A percentile compares a stretch with the other conserved stretches of the same genome.
phyloP scores from a whole-genome alignment of 2,888 invertebrate species.

The Drosophila melanocephala region DNA sequence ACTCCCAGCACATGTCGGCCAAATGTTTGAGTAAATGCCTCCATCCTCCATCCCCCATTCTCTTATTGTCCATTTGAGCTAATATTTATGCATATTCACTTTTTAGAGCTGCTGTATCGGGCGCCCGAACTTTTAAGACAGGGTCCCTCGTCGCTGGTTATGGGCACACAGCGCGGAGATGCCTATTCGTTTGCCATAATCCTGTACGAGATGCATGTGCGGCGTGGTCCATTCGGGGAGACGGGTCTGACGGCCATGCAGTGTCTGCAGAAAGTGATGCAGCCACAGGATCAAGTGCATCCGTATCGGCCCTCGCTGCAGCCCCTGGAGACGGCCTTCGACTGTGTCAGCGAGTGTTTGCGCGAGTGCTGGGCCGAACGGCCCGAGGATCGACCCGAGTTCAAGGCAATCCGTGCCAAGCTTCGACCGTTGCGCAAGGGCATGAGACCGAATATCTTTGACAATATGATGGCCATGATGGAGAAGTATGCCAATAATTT shows the following conservation, averaged over 20 bases:
- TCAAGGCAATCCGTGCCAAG: constrained; percentile 91
- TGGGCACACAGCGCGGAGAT: constrained; percentile 91
- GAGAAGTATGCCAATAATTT: constrained; percentile 98
- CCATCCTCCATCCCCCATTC: neutral
- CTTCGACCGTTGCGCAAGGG: constrained; percentile 94
- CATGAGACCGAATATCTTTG: constrained; percentile 98
- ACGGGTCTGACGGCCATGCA: constrained; percentile 89
- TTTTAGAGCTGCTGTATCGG: constrained; percentile 90
- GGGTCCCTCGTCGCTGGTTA: constrained; percentile 84
- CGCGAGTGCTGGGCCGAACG: constrained; percentile 95
- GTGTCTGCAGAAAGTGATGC: constrained; percentile 85
- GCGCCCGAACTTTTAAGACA: constrained; percentile 91
- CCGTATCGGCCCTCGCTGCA: constrained; percentile 90
- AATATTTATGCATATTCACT: neutral
- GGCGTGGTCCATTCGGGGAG: constrained; percentile 94
- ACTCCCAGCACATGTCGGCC: constrained; percentile 87
- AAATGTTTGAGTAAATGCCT: constrained; percentile 89
- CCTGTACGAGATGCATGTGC: constrained; percentile 94
- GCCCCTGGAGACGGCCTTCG: constrained; percentile 92
- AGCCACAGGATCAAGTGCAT: constrained; percentile 80
- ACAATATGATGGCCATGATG: constrained; percentile 99
- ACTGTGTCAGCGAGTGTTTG: constrained; percentile 94
- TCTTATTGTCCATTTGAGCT: neutral
- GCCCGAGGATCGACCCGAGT: constrained; percentile 92
- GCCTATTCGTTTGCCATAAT: constrained; percentile 95